phyloP scores from a whole-genome alignment of 1,140 invertebrate species.

The Penaeus indicus region DNA sequence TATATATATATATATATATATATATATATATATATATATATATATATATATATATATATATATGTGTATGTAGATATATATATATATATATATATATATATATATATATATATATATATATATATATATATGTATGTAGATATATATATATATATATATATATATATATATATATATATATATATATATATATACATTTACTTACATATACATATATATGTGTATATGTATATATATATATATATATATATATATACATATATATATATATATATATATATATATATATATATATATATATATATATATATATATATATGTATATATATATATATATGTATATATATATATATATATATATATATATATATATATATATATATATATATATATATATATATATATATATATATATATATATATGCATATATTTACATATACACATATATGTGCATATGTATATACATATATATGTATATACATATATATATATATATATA shows the following conservation, averaged over 20 bases:
- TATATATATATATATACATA: conserved; percentile 6
- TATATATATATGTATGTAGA: conserved; percentile 9
- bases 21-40: conserved; percentile 2
- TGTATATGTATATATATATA: neutral
- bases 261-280: conserved; percentile 16
- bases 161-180: conserved; percentile 9
- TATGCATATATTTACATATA: neutral
- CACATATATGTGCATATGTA: neutral
- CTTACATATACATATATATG: neutral
- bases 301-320: conserved; percentile 1
- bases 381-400: conserved; percentile 9
- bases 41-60: conserved; percentile 22
- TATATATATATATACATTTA: conserved; percentile 1
- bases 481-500: neutral
- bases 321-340: conserved; percentile 11
- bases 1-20: conserved; percentile 22
- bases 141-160: neutral
- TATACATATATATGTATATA: neutral
- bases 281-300: neutral
- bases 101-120: conserved; percentile 30
- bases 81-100: conserved; percentile 15
- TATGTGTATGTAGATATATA: conserved; percentile 3
- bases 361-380: neutral
- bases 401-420: conserved; percentile 20
- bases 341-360: neutral